phyloP scores from a whole-genome alignment of 2,888 invertebrate species.

The Leptinotarsa tumamoca region DNA sequence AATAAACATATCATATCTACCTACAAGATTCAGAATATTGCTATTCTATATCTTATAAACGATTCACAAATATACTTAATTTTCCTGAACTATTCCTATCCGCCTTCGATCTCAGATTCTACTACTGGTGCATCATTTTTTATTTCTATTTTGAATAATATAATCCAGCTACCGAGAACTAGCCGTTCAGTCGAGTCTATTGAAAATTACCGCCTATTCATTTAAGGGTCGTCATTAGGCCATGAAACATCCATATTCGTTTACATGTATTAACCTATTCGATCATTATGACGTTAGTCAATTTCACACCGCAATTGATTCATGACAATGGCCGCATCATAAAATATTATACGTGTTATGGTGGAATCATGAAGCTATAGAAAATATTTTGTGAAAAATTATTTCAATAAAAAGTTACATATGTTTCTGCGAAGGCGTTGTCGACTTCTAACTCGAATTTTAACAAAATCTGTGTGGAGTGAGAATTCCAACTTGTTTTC shows the following conservation, averaged over 20 bases:
- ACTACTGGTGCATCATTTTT: constrained; percentile 18
- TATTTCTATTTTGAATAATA: constrained; percentile 19
- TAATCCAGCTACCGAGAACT: constrained; percentile 12
- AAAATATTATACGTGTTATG: constrained; percentile 8
- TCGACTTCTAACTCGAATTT: too few relatives aligned
- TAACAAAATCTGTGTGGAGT: too few relatives aligned
- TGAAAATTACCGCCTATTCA: constrained; percentile 57
- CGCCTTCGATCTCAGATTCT: constrained; percentile 6
- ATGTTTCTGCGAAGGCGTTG: too few relatives aligned
- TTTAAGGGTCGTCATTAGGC: constrained; percentile 24
- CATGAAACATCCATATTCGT: constrained; percentile 24
- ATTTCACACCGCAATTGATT: constrained; percentile 10
- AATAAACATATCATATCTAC: too few relatives aligned
- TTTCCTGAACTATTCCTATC: constrained; percentile 7
- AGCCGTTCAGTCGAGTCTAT: constrained; percentile 41
- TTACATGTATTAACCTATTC: constrained; percentile 11
- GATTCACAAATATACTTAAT: background rate
- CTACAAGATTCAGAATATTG: too few relatives aligned
- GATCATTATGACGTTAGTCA: constrained; percentile 11
- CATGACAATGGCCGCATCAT: constrained; percentile 7
- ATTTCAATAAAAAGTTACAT: too few relatives aligned
- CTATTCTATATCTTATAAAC: background rate
- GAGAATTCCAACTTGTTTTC: too few relatives aligned
- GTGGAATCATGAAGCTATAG: too few relatives aligned
- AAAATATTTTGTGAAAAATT: too few relatives aligned